A percentile compares a stretch with the other conserved stretches of the same genome.
These are phyloP conservation scores for Drosophila pseudotalamancana DNA, from an alignment of 2,888 invertebrate genomes.

Conservation along the genomic window DNA sequence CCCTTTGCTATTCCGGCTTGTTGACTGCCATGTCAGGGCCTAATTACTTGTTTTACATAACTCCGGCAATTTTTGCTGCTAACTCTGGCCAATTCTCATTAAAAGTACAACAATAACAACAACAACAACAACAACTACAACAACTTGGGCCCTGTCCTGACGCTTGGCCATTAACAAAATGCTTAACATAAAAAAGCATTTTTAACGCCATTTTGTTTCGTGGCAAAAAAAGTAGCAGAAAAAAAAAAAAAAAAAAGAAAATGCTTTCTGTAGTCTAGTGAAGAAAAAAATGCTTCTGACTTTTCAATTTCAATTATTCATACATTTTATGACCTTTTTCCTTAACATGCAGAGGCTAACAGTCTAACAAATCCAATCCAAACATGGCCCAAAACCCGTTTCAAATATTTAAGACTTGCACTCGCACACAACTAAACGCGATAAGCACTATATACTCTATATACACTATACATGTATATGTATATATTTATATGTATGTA, in stretches of 20 bases:
- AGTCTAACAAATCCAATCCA: conserved; percentile 55
- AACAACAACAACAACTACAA: conserved; percentile 8
- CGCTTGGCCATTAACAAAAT: conserved; percentile 65
- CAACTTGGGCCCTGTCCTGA: conserved; percentile 31
- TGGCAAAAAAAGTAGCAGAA: not conserved
- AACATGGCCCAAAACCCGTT: conserved; percentile 37
- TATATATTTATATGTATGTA: conserved; percentile 27
- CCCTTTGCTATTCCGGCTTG: conserved; percentile 1
- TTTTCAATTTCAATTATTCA: conserved; percentile 82
- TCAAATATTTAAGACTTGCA: conserved; percentile 77
- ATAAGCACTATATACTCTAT: conserved; percentile 18
- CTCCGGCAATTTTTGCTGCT: conserved; percentile 5
- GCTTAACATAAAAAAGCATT: conserved; percentile 71
- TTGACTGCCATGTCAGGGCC: conserved; percentile 33
- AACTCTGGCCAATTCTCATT: conserved; percentile 25
- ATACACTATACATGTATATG: conserved; percentile 36
- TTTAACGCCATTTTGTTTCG: conserved; percentile 69
- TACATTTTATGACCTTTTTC: conserved; percentile 79
- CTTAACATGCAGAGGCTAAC: conserved; percentile 57
- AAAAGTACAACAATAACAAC: conserved; percentile 8
- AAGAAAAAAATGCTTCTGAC: conserved; percentile 81
- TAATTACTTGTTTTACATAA: conserved; percentile 41
- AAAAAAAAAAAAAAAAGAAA: conserved; percentile 8
- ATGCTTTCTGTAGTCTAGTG: too few species aligned
- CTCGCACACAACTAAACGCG: conserved; percentile 19